Evolutionary conservation across 1,140 invertebrate genomes (phyloP).

Genomic region (Papilio helenus): DNA sequence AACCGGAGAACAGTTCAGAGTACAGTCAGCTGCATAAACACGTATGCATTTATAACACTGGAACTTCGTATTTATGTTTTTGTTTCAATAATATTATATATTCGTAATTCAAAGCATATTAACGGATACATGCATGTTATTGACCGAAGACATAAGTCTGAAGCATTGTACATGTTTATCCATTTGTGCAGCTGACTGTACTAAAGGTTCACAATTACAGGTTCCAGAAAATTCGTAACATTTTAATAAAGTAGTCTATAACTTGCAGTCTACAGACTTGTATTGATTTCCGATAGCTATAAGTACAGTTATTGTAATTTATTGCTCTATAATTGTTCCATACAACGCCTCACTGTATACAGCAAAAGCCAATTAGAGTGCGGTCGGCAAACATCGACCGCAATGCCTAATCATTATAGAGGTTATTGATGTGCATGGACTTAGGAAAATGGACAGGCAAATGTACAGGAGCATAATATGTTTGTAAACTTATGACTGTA

Average conservation of each 20-base stretch:
- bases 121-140: too few species aligned
- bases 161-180: too few species aligned
- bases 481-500: background rate
- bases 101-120: too few species aligned
- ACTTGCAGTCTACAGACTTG: background rate
- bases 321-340: slow-evolving; percentile 40
- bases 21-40: too few species aligned
- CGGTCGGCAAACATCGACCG: slow-evolving; percentile 40
- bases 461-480: background rate
- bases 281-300: slow-evolving; percentile 27
- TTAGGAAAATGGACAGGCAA: slow-evolving; percentile 14
- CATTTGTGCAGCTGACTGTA: too few species aligned
- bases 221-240: background rate
- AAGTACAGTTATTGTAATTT: slow-evolving; percentile 32
- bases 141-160: too few species aligned
- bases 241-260: slow-evolving; percentile 4
- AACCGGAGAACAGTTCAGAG: too few species aligned
- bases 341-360: slow-evolving; percentile 37
- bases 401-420: slow-evolving; percentile 39
- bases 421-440: slow-evolving; percentile 39
- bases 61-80: too few species aligned
- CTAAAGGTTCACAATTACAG: too few species aligned
- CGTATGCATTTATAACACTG: too few species aligned
- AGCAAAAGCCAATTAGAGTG: slow-evolving; percentile 44
- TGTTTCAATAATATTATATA: too few species aligned